phyloP scores from a whole-genome alignment of 1,140 invertebrate species.

The Ceratoteleas bidentatus region DNA sequence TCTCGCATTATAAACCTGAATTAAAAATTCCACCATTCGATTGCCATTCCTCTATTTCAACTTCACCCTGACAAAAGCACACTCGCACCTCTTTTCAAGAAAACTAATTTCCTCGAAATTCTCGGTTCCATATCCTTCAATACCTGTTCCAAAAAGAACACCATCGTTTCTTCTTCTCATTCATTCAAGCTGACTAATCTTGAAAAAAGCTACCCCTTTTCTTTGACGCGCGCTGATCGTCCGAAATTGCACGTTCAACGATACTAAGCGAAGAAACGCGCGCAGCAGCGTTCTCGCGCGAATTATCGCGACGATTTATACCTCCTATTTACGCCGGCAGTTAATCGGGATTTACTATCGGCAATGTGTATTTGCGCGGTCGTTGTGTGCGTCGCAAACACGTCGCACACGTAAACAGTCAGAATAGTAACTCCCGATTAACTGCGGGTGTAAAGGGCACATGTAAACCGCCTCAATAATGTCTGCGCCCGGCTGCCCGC shows the following conservation, averaged over 20 bases:
- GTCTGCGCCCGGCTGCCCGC: neutral
- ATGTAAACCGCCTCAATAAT: conserved; percentile 3
- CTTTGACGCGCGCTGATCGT: neutral
- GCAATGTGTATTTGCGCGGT: neutral
- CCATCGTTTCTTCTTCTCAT: no score
- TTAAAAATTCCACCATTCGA: no score
- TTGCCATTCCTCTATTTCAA: no score
- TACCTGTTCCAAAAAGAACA: no score
- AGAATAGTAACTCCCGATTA: conserved; percentile 37
- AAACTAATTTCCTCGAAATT: no score
- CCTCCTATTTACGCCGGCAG: conserved; percentile 24
- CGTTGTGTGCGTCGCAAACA: no score
- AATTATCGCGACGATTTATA: conserved; percentile 34
- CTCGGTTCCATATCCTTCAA: no score
- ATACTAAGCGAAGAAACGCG: conserved; percentile 8
- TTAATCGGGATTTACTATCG: conserved; percentile 40
- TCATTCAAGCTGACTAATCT: no score
- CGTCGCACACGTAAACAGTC: neutral
- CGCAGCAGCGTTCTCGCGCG: neutral
- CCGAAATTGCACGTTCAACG: conserved; percentile 4
- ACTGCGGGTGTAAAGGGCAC: conserved; percentile 28
- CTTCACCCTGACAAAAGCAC: no score
- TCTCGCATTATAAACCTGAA: no score
- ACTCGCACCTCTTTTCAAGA: no score
- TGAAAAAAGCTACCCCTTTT: no score